A percentile compares a stretch with the other conserved stretches of the same genome.
These are phyloP conservation scores for Gallinago undulata DNA, from an alignment of 2,113 vertebrate species.

Conservation along the genomic window DNA sequence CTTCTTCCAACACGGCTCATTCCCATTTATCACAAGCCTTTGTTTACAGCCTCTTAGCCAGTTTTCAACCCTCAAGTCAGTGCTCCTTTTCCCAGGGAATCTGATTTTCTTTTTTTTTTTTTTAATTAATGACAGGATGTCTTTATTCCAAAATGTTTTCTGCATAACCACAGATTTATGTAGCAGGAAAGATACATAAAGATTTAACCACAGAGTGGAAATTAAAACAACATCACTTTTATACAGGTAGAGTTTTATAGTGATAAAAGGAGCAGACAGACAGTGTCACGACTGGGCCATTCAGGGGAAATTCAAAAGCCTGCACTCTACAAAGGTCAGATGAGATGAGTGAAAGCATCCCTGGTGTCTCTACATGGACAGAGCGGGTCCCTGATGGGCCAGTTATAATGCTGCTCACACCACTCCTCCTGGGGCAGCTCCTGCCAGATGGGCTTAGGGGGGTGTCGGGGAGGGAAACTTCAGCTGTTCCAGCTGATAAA, in stretches of 20 bases:
- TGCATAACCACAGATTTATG: conserved; percentile 2
- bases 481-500: not conserved
- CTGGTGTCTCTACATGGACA: not conserved
- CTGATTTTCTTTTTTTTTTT: not conserved
- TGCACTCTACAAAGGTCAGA: not conserved
- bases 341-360: not conserved
- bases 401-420: not conserved
- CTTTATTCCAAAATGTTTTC: not conserved
- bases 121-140: not conserved
- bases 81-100: not conserved
- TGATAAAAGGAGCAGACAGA: not conserved
- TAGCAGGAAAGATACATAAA: not conserved
- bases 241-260: not conserved
- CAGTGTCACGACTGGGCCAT: not conserved
- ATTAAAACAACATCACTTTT: conserved; percentile 6
- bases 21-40: conserved; percentile 48
- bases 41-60: not conserved
- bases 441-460: fast-evolving
- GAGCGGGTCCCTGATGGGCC: not conserved
- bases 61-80: conserved; percentile 7
- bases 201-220: not conserved
- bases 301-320: not conserved
- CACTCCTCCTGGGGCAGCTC: not conserved
- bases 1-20: not conserved
- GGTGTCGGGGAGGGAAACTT: not conserved